These are phyloP conservation scores for Aselliscus stoliczkanus DNA, from an alignment of 2,797 vertebrate species.

Conservation along the genomic window DNA sequence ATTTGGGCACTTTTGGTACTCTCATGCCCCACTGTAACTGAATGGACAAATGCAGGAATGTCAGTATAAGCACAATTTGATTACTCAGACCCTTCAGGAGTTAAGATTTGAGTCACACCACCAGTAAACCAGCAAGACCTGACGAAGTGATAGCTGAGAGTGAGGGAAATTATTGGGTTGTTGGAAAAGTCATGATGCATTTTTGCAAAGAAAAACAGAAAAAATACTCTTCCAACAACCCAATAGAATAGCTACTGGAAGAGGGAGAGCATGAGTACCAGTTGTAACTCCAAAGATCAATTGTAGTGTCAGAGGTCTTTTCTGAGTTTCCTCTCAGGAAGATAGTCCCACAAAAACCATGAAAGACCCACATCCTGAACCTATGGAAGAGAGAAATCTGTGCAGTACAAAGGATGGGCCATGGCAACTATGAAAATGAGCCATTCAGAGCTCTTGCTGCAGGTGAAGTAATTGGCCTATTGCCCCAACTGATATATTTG, in stretches of 20 bases:
- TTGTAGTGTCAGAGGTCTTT: not conserved
- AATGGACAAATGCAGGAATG: not conserved
- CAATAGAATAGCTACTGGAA: not conserved
- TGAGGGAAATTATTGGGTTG: not conserved
- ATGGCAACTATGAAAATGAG: not conserved
- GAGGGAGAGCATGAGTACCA: not conserved
- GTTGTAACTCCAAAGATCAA: not conserved
- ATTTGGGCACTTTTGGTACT: not conserved
- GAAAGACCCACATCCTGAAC: not conserved
- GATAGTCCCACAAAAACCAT: not conserved
- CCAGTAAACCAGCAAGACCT: not conserved
- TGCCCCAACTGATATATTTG: not conserved
- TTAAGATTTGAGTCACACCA: not conserved
- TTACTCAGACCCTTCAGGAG: not conserved
- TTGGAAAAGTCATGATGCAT: too few species aligned
- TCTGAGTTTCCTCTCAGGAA: not conserved
- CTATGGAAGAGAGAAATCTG: not conserved
- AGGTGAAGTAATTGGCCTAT: not conserved
- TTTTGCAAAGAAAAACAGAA: too few species aligned
- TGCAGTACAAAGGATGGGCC: not conserved
- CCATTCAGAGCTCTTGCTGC: not conserved
- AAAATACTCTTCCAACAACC: too few species aligned
- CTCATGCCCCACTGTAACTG: not conserved
- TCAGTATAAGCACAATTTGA: not conserved
- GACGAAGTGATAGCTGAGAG: not conserved